phyloP scores from a whole-genome alignment of 2,797 vertebrate species.

The Monodelphis domestica region DNA sequence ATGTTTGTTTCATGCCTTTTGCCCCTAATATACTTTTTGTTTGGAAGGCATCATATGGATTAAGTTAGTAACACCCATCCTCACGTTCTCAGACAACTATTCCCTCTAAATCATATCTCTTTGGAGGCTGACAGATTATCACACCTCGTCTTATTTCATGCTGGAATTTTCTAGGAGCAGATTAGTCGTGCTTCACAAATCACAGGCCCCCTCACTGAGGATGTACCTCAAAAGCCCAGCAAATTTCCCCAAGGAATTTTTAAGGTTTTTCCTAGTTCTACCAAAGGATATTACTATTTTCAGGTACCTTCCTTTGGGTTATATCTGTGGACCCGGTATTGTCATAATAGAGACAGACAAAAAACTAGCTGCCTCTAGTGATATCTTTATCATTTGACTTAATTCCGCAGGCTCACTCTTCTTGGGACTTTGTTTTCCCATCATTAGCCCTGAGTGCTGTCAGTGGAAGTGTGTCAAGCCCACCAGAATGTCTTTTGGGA shows the following conservation, averaged over 20 bases:
- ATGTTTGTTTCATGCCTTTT: slow-evolving; percentile 85
- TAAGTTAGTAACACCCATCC: slow-evolving; percentile 90
- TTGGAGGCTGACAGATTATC: slow-evolving; percentile 86
- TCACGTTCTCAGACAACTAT: slow-evolving; percentile 83
- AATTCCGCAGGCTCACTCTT: slow-evolving; percentile 1
- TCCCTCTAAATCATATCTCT: slow-evolving; percentile 86
- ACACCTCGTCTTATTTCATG: slow-evolving; percentile 88
- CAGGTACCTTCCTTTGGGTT: slow-evolving; percentile 75
- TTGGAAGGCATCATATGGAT: slow-evolving; percentile 88
- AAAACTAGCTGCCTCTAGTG: slow-evolving; percentile 79
- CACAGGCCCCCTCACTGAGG: slow-evolving; percentile 83
- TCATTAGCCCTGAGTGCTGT: slow-evolving; percentile 20
- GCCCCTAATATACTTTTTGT: slow-evolving; percentile 80
- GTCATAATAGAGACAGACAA: slow-evolving; percentile 81
- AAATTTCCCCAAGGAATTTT: slow-evolving; percentile 73
- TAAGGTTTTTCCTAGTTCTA: slow-evolving; percentile 79
- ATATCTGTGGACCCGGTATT: slow-evolving; percentile 76
- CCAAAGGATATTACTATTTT: slow-evolving; percentile 68
- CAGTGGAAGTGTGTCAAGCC: neutral
- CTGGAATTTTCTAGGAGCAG: slow-evolving; percentile 85
- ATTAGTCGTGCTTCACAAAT: slow-evolving; percentile 92
- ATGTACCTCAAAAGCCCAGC: slow-evolving; percentile 83
- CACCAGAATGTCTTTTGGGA: neutral
- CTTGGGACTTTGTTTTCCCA: neutral
- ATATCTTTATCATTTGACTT: slow-evolving; percentile 83